Conservation (phyloP, 1,140 invertebrate species). For the Andrena cerasifolii region DNA sequence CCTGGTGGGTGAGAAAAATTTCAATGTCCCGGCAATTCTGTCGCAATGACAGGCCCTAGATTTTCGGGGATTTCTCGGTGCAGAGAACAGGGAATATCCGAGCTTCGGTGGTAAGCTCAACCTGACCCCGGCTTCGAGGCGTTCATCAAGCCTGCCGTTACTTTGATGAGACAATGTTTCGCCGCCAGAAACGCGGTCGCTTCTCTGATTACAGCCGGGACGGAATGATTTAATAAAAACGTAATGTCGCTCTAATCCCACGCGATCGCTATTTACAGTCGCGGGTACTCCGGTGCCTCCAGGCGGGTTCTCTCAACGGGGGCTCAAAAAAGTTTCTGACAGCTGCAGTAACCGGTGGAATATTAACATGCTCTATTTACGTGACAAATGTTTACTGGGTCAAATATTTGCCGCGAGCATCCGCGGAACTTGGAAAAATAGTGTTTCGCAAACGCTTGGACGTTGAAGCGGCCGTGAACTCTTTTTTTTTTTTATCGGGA, state of each 20-base stretch:
- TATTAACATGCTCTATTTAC: slow-evolving; percentile 10
- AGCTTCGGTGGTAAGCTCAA: no score
- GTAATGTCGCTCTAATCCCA: slow-evolving; percentile 42
- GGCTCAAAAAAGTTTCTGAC: no score
- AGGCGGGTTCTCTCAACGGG: neutral
- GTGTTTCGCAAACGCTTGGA: neutral
- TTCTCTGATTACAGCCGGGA: slow-evolving; percentile 22
- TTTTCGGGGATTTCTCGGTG: no score
- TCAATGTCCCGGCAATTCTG: no score
- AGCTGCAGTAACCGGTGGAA: no score
- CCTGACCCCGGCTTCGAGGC: no score
- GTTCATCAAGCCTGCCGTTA: no score
- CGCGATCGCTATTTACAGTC: slow-evolving; percentile 33
- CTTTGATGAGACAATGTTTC: no score
- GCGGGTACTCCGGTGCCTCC: slow-evolving; percentile 16
- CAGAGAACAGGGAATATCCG: no score
- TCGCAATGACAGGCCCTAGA: no score
- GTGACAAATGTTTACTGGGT: slow-evolving; percentile 5
- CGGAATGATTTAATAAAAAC: slow-evolving; percentile 48
- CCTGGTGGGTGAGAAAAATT: no score
- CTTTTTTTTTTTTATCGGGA: neutral
- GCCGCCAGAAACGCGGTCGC: neutral
- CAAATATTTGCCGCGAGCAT: slow-evolving; percentile 19
- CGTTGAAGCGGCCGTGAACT: neutral
- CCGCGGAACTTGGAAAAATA: slow-evolving; percentile 15